A percentile compares a stretch with the other conserved stretches of the same genome.
Conservation (phyloP, 2,888 invertebrate species). For the Parnassius apollo region DNA sequence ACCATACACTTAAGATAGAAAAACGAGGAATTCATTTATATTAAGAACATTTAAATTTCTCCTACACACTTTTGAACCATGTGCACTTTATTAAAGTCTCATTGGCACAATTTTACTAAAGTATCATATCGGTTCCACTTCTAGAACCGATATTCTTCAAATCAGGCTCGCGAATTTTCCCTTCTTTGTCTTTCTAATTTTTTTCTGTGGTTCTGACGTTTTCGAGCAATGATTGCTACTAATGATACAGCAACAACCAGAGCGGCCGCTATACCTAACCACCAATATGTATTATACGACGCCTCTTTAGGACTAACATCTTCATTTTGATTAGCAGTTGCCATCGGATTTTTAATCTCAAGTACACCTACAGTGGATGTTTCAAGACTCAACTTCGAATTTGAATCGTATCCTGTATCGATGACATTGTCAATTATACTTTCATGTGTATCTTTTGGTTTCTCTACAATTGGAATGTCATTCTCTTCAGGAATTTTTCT, state of each 20-base stretch:
- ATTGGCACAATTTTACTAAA: slow-evolving; percentile 65
- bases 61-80: slow-evolving; percentile 44
- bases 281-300: slow-evolving; percentile 73
- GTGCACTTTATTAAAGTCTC: slow-evolving; percentile 37
- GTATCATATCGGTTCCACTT: slow-evolving; percentile 56
- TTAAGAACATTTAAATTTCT: slow-evolving; percentile 37
- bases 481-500: slow-evolving; percentile 50
- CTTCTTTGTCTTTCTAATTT: slow-evolving; percentile 71
- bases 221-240: slow-evolving; percentile 71
- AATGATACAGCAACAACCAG: slow-evolving; percentile 62
- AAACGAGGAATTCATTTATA: slow-evolving; percentile 24
- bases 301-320: slow-evolving; percentile 57
- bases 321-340: slow-evolving; percentile 52
- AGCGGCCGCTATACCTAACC: slow-evolving; percentile 75
- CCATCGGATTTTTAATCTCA: slow-evolving; percentile 68
- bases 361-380: slow-evolving; percentile 72
- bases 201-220: slow-evolving; percentile 76
- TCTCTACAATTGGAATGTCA: slow-evolving; percentile 30
- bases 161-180: slow-evolving; percentile 71
- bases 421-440: slow-evolving; percentile 55
- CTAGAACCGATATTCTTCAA: slow-evolving; percentile 79
- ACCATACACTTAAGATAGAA: slow-evolving; percentile 23
- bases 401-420: slow-evolving; percentile 54
- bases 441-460: slow-evolving; percentile 38
- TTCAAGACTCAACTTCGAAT: slow-evolving; percentile 56